Percentiles rank a stretch among this genome's conserved stretches.
These are phyloP conservation scores for Australoheros scitulus DNA, from an alignment of 2,113 vertebrate genomes.

Conservation along the genomic window DNA sequence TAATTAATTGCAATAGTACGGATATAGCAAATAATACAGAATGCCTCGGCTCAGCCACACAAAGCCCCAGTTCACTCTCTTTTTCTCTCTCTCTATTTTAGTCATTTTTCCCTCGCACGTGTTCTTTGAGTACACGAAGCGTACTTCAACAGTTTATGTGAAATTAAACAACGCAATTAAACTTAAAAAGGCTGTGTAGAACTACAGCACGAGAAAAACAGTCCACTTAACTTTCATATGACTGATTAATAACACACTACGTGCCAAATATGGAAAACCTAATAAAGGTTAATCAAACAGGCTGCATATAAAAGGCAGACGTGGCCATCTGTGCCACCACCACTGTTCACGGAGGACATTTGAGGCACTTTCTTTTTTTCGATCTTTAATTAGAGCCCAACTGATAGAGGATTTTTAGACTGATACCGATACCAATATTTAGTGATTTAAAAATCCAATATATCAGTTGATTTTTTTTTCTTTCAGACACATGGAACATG, in stretches of 20 bases:
- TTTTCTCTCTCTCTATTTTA: not conserved
- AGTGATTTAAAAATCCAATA: too few relatives aligned
- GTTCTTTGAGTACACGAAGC: not conserved
- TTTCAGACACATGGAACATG: too few relatives aligned
- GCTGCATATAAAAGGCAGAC: not conserved
- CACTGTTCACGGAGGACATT: not conserved
- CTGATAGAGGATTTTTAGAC: not conserved
- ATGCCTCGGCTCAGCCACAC: not conserved
- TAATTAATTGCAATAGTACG: not conserved
- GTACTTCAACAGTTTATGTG: not conserved
- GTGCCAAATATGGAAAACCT: not conserved
- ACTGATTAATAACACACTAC: not conserved
- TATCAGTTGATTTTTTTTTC: too few relatives aligned
- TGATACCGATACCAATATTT: too few relatives aligned
- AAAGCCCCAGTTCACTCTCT: not conserved
- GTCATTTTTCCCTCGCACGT: not conserved
- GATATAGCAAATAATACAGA: not conserved
- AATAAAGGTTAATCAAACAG: not conserved
- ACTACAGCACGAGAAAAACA: not conserved
- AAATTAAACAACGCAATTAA: not conserved
- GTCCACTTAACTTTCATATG: not conserved
- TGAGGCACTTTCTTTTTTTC: not conserved
- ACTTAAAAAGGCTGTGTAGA: not conserved
- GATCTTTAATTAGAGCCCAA: not conserved
- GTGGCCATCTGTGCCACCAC: not conserved